These are phyloP conservation scores for Lacerta bilineata DNA, from an alignment of 2,797 vertebrate genomes.

Conservation along the genomic window DNA sequence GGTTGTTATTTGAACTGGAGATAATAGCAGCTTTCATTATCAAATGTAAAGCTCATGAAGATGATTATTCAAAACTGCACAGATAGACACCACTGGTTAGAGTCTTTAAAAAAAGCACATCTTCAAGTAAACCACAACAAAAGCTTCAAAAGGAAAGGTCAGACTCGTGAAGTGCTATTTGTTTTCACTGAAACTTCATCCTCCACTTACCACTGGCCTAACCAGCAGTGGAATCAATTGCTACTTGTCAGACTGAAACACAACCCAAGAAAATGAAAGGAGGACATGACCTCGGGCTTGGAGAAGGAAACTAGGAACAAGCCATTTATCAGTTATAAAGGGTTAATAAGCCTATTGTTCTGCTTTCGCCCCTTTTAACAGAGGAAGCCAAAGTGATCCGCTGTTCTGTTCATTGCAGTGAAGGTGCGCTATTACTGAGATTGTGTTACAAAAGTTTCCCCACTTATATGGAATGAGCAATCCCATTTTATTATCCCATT, in stretches of 20 bases:
- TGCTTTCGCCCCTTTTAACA: constrained; percentile 34
- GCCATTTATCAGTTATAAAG: constrained; percentile 59
- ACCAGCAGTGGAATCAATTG: constrained; percentile 97
- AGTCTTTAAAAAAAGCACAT: constrained; percentile 71
- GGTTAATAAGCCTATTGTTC: constrained; percentile 64
- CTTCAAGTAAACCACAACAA: constrained; percentile 82
- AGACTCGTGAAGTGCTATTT: constrained; percentile 91
- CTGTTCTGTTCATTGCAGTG: constrained; percentile 60
- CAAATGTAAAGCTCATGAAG: constrained; percentile 56
- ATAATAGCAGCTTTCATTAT: constrained; percentile 51
- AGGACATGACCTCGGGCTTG: constrained; percentile 87
- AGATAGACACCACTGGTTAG: constrained; percentile 65
- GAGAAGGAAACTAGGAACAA: constrained; percentile 64
- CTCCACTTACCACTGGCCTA: constrained; percentile 93
- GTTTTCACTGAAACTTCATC: constrained; percentile 99
- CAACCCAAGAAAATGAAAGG: constrained; percentile 86
- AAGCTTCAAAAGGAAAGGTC: constrained; percentile 84
- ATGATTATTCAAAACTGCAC: constrained; percentile 40
- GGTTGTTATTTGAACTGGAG: not conserved
- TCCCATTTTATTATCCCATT: constrained; percentile 63
- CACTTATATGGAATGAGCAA: constrained; percentile 75
- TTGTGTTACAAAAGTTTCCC: constrained; percentile 70
- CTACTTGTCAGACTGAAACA: constrained; percentile 97
- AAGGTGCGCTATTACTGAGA: constrained; percentile 64
- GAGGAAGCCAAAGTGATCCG: constrained; percentile 37